Conservation (phyloP, 1,140 invertebrate genomes). For the Brachionus paranguensis region DNA sequence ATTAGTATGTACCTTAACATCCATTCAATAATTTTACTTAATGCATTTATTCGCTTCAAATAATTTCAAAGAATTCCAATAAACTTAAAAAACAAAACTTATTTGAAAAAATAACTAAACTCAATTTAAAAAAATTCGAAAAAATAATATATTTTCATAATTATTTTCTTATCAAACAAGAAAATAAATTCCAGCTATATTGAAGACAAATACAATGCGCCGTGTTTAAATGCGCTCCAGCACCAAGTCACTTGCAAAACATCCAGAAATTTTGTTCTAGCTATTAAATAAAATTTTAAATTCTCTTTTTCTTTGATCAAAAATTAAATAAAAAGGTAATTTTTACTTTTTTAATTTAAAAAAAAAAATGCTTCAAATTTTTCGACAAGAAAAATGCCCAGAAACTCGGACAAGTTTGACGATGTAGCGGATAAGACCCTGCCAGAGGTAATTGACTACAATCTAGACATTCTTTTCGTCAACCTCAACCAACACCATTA, state of each 20-base stretch:
- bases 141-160: neutral
- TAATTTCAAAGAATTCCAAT: too few relatives aligned
- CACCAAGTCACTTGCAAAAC: neutral
- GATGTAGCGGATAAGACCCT: slow-evolving; percentile 90
- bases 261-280: neutral
- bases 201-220: too few relatives aligned
- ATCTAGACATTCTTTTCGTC: slow-evolving; percentile 59
- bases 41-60: too few relatives aligned
- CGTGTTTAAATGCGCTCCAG: neutral
- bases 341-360: neutral
- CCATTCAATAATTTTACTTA: too few relatives aligned
- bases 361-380: neutral
- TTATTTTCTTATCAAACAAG: neutral
- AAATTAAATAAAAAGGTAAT: neutral
- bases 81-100: too few relatives aligned
- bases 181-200: neutral
- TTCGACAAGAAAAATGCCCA: slow-evolving; percentile 60
- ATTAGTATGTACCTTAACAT: too few relatives aligned
- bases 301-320: neutral
- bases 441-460: slow-evolving; percentile 81
- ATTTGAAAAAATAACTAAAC: too few relatives aligned
- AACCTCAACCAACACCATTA: slow-evolving; percentile 91
- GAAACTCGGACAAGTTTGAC: slow-evolving; percentile 91
- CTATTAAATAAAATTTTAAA: neutral
- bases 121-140: too few relatives aligned